Percentiles rank a stretch among this genome's conserved stretches.
phyloP scores from a whole-genome alignment of 1,140 invertebrate genomes.

The Samia ricini region DNA sequence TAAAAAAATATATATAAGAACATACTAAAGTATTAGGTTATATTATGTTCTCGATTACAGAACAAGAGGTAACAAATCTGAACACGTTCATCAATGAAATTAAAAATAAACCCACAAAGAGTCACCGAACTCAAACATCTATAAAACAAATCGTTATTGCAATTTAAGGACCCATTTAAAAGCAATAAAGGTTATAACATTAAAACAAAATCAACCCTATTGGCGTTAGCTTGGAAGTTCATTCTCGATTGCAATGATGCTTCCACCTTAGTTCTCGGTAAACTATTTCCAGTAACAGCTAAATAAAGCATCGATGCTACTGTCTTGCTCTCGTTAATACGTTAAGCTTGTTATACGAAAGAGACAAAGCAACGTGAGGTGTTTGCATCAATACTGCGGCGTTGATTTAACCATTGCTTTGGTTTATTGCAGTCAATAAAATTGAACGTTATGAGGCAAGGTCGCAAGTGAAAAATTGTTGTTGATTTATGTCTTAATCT shows the following conservation, averaged over 20 bases:
- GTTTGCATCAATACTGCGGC: constrained; percentile 70
- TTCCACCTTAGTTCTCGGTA: constrained; percentile 48
- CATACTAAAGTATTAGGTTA: background rate
- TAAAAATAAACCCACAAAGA: constrained; percentile 37
- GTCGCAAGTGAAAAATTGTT: constrained; percentile 63
- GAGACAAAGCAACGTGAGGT: constrained; percentile 61
- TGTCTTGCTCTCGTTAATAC: constrained; percentile 34
- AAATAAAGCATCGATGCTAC: constrained; percentile 49
- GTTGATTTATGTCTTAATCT: constrained; percentile 71
- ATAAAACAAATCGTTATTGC: constrained; percentile 78
- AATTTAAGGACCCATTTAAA: constrained; percentile 78
- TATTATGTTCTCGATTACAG: background rate
- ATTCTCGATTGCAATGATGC: constrained; percentile 29
- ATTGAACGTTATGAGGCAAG: constrained; percentile 75
- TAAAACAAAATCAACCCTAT: constrained; percentile 32
- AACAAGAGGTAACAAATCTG: background rate
- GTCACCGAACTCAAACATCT: constrained; percentile 44
- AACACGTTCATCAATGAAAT: constrained; percentile 50
- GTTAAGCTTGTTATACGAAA: constrained; percentile 33
- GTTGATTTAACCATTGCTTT: constrained; percentile 76
- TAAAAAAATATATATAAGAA: background rate
- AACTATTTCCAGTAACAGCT: constrained; percentile 69
- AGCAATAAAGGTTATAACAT: constrained; percentile 58
- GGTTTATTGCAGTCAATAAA: constrained; percentile 76
- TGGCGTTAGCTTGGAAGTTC: constrained; percentile 22